Conservation (phyloP, 2,888 invertebrate genomes). For the Loripinus fragilis region DNA sequence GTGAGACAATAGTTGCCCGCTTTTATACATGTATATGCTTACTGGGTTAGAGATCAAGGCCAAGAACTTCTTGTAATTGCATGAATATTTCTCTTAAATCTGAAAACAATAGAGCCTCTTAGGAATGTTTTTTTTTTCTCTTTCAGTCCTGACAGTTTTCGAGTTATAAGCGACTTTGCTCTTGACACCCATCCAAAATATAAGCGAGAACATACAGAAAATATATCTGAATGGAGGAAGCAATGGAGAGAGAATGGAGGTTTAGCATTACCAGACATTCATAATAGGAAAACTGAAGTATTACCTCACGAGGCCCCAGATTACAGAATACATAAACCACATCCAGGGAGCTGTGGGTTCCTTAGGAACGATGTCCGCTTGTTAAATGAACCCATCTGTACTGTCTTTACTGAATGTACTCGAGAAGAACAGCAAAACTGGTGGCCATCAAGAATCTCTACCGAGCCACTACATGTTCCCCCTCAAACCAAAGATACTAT, state of each 20-base stretch:
- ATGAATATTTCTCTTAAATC: too few species aligned
- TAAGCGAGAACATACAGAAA: constrained; percentile 55
- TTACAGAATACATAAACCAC: constrained; percentile 73
- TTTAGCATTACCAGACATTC: constrained; percentile 67
- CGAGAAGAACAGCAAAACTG: constrained; percentile 71
- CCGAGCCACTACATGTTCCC: constrained; percentile 69
- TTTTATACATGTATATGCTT: too few species aligned
- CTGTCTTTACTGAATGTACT: constrained; percentile 73
- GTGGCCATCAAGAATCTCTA: constrained; percentile 76
- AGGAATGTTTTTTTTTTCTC: too few species aligned
- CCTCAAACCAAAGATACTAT: constrained; percentile 75
- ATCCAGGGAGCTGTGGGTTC: constrained; percentile 76
- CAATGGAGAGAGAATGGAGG: constrained; percentile 57
- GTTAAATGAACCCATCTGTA: constrained; percentile 80
- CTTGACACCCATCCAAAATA: constrained; percentile 68
- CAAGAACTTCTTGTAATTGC: too few species aligned
- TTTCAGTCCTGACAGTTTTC: constrained; percentile 80
- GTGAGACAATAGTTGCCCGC: too few species aligned
- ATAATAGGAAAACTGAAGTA: constrained; percentile 66
- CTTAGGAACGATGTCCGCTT: constrained; percentile 78
- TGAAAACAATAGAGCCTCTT: too few species aligned
- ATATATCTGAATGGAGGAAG: constrained; percentile 63
- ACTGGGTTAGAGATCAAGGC: too few species aligned
- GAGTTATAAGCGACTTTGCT: constrained; percentile 79
- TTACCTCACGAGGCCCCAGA: constrained; percentile 52